A percentile compares a stretch with the other conserved stretches of the same genome.
These are phyloP conservation scores for Rhipidura dahli DNA, from an alignment of 2,113 vertebrate species.

Conservation along the genomic window DNA sequence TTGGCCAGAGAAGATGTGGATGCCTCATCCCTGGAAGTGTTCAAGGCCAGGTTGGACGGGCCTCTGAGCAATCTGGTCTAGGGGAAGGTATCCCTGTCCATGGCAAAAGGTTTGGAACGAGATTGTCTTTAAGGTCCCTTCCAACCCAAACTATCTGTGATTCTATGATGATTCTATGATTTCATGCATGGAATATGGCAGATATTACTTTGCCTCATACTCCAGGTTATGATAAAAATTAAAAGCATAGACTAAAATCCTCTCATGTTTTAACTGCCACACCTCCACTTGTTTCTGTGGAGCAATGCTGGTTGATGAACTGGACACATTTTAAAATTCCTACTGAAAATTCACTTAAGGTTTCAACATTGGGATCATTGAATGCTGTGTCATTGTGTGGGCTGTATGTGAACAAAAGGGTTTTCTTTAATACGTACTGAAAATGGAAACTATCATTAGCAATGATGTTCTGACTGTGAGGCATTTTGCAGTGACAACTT, in stretches of 20 bases:
- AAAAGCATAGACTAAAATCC: not conserved
- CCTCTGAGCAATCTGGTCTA: not conserved
- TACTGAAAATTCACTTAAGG: not conserved
- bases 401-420: constrained; percentile 35
- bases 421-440: constrained; percentile 24
- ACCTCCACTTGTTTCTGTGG: not conserved
- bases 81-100: not conserved
- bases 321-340: not conserved
- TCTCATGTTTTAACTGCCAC: not conserved
- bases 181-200: not conserved
- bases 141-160: not conserved
- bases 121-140: not conserved
- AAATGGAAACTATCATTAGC: constrained; percentile 55
- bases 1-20: not conserved
- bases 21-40: not conserved
- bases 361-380: not conserved
- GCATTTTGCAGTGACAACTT: constrained; percentile 14
- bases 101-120: not conserved
- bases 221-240: not conserved
- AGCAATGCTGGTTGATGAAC: not conserved
- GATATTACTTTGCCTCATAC: not conserved
- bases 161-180: not conserved
- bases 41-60: not conserved
- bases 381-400: constrained; percentile 39
- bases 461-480: not conserved